A percentile compares a stretch with the other conserved stretches of the same genome.
These are phyloP conservation scores for Numenius phaeopus DNA, from an alignment of 2,797 vertebrate species.

Conservation along the genomic window DNA sequence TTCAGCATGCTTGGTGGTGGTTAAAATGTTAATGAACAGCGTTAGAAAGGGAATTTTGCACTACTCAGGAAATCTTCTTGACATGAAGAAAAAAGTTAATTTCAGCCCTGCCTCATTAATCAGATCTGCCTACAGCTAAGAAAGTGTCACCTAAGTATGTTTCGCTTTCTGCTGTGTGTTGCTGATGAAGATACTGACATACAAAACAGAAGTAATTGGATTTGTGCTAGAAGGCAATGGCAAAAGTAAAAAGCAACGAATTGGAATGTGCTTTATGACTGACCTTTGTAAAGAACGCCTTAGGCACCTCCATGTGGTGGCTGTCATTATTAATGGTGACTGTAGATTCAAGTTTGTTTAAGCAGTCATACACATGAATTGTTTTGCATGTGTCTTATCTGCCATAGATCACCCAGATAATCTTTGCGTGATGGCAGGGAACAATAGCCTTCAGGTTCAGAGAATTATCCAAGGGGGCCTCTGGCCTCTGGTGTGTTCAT, in stretches of 20 bases:
- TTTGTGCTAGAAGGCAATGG: conserved; percentile 45
- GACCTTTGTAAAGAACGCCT: conserved; percentile 68
- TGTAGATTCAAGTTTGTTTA: conserved; percentile 13
- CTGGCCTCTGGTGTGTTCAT: background rate
- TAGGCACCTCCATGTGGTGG: conserved; percentile 34
- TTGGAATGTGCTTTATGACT: conserved; percentile 44
- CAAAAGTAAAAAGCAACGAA: background rate
- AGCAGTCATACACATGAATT: background rate
- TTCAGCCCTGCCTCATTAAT: conserved; percentile 80
- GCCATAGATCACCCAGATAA: background rate
- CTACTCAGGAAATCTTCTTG: conserved; percentile 48
- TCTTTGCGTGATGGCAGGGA: background rate
- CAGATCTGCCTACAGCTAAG: conserved; percentile 70
- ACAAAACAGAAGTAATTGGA: conserved; percentile 69
- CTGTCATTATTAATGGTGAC: conserved; percentile 54
- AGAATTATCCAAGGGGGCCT: background rate
- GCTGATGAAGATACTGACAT: conserved; percentile 69
- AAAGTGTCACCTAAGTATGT: conserved; percentile 65
- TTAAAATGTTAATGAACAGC: conserved; percentile 69
- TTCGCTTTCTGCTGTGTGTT: conserved; percentile 58
- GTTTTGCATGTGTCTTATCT: background rate
- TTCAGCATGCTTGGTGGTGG: conserved; percentile 50
- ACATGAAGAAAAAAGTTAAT: conserved; percentile 71
- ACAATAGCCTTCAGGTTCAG: background rate
- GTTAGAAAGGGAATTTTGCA: conserved; percentile 55